Base-by-base conservation (phyloP, 2,797 vertebrate species). In the Melanotaenia parkinsoni region DNA sequence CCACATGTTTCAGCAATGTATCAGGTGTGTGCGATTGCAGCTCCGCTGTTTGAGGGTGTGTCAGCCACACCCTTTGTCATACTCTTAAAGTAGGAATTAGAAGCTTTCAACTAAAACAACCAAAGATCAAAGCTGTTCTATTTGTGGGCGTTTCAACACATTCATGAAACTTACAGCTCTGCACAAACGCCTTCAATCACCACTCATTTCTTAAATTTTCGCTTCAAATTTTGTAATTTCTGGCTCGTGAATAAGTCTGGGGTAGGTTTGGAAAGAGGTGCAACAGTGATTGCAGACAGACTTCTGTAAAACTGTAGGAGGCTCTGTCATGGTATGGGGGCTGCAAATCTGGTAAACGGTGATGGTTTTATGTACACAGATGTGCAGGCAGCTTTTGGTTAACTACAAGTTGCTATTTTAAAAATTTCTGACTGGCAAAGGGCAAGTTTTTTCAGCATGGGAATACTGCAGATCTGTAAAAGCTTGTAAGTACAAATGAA, bases 1-100 rank as follows among this genome's bases (percentile, higher is more conserved):
- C 89, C 72, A 67, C 18, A 58, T 70, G 79, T 86, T 74, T 78
- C 57, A 83, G 85, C 86, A 86, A 83, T 84, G 76, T 92, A 51
- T 80, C 88, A 81, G 65, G 77, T 32, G 63, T 7, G 72, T 90
- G 89, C 56, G 87, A 92, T 58, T 5, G 60, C 30, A 75, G 65
- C 57, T 22, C 66, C 16, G 28, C 74, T 63, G 58, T 50, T 79
- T 84, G 73, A 72, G 69, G 76, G 58, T 0, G 58, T 76, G 63
- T 72, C 70, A 77, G 65, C 67, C 68, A 82, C 85, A 84, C 68
- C 74, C 30, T 5, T 33, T 20, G 71, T 72, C 54, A 81, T 61
- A 33, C 24, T 54, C 62, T 58, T 35, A 45, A 76, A 76, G 70
- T 51, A 58, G 58, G 62, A 73, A 72, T 57, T 32, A 76, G 67